These are phyloP conservation scores for Pachycephus smyrnensis DNA, from an alignment of 2,888 invertebrate species.

Conservation along the genomic window DNA sequence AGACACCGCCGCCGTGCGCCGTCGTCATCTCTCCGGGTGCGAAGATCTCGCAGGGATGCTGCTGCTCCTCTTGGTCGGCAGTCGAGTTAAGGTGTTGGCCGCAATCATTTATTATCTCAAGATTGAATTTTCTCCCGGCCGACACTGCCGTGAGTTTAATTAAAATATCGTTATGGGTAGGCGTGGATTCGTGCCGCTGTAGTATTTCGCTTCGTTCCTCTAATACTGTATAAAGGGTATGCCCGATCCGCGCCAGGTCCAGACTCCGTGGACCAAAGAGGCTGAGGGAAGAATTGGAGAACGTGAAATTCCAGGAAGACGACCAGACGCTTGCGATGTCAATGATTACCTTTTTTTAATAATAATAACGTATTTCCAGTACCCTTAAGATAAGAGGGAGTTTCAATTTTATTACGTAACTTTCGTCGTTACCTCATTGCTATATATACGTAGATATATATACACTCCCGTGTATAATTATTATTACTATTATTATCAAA, in stretches of 20 bases:
- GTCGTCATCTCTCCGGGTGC: not conserved
- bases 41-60: not conserved
- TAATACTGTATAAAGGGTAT: no score
- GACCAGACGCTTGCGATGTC: no score
- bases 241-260: not conserved
- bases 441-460: no score
- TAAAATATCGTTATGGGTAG: slow-evolving; percentile 68
- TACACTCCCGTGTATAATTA: no score
- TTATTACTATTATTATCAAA: no score
- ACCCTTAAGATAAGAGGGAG: no score
- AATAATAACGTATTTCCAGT: no score
- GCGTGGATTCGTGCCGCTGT: slow-evolving; percentile 61
- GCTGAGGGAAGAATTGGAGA: not conserved
- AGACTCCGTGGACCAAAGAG: not conserved
- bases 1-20: no score
- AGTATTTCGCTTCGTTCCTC: slow-evolving; percentile 35
- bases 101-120: slow-evolving; percentile 67
- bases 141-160: slow-evolving; percentile 62
- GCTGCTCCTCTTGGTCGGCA: slow-evolving; percentile 41
- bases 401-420: no score
- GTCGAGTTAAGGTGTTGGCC: slow-evolving; percentile 62
- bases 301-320: no score
- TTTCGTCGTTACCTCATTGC: no score
- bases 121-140: slow-evolving; percentile 65
- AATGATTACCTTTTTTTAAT: no score